Percentiles rank a stretch among this genome's conserved stretches.
These are phyloP conservation scores for Rattus norvegicus DNA, from an alignment of 2,113 vertebrate species.

Conservation along the genomic window GRCr8 NC_086037.1:57525001-57525500, in stretches of 20 bases:
- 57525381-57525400: background rate
- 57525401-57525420: background rate
- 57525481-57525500: background rate
- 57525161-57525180: constrained; percentile 39
- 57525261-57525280: background rate
- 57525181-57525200: constrained; percentile 21
- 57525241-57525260: constrained; percentile 28
- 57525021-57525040: background rate
- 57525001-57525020: background rate
- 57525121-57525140: background rate
- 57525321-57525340: constrained; percentile 26
- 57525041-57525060: constrained; percentile 20
- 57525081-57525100: background rate
- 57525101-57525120: background rate
- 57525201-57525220: constrained; percentile 49
- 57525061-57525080: background rate
- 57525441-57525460: constrained; percentile 7
- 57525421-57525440: background rate
- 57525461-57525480: background rate
- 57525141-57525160: background rate
- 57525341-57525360: constrained; percentile 44
- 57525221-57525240: background rate
- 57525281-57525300: background rate
- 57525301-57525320: background rate
- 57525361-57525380: constrained; percentile 16